These are phyloP conservation scores for Notothenia coriiceps DNA, from an alignment of 2,113 vertebrate species.

Conservation along the genomic window DNA sequence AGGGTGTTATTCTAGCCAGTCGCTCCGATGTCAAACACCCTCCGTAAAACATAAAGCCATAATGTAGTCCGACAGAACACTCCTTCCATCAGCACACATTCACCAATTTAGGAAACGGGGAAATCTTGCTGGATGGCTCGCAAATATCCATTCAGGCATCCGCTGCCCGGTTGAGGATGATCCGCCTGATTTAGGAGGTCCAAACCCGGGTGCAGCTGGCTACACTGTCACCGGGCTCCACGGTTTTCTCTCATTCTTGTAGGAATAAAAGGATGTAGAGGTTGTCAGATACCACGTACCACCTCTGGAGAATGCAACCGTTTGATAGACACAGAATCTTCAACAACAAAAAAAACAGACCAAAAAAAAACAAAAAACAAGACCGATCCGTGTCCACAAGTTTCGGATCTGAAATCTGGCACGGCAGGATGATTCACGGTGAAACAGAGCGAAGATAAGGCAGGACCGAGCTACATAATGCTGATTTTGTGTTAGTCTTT, in stretches of 20 bases:
- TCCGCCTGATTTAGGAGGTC: constrained; percentile 64
- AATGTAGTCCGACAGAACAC: constrained; percentile 64
- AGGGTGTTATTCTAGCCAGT: constrained; percentile 67
- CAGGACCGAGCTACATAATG: constrained; percentile 73
- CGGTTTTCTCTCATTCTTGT: constrained; percentile 64
- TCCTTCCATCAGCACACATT: constrained; percentile 76
- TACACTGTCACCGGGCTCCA: constrained; percentile 66
- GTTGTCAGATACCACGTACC: constrained; percentile 74
- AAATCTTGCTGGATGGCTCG: constrained; percentile 56
- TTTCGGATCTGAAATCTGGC: constrained; percentile 66
- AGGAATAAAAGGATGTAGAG: constrained; percentile 61
- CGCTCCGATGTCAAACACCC: constrained; percentile 71
- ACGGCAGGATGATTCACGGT: constrained; percentile 57
- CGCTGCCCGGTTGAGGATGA: constrained; percentile 73
- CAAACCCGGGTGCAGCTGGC: constrained; percentile 54
- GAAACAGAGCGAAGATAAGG: constrained; percentile 59
- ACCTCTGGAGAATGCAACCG: constrained; percentile 76
- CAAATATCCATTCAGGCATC: constrained; percentile 78
- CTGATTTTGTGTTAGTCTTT: constrained; percentile 77
- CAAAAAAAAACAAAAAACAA: constrained; percentile 45
- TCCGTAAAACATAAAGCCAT: constrained; percentile 64
- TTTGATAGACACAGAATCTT: constrained; percentile 36
- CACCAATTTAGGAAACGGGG: constrained; percentile 55
- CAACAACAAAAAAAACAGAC: constrained; percentile 13
- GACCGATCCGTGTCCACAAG: constrained; percentile 77